A percentile compares a stretch with the other conserved stretches of the same genome.
Conservation (phyloP, 2,888 invertebrate species). For the Ophion ellenae region DNA sequence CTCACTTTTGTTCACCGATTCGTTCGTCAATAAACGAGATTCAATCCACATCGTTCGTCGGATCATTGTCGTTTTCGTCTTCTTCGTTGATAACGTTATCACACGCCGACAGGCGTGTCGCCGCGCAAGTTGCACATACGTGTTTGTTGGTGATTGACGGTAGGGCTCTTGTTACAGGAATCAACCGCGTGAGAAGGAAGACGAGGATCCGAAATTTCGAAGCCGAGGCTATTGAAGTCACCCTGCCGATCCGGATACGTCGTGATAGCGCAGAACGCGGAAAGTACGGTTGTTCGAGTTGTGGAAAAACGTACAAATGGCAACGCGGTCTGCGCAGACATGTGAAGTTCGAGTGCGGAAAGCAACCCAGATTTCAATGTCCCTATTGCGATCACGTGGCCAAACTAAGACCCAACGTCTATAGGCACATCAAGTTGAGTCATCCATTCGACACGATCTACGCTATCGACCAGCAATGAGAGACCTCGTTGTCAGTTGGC, state of each 20-base stretch:
- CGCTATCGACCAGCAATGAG: slow-evolving; percentile 69
- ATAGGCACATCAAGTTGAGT: slow-evolving; percentile 74
- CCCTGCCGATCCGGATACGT: no score
- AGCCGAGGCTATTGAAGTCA: neutral
- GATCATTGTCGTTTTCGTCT: neutral
- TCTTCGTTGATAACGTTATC: neutral
- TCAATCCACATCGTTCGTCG: neutral
- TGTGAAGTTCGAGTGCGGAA: slow-evolving; percentile 80
- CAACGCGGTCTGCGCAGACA: slow-evolving; percentile 77
- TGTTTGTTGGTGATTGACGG: neutral
- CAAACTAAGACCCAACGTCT: slow-evolving; percentile 76
- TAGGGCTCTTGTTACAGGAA: slow-evolving; percentile 24
- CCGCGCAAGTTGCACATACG: neutral
- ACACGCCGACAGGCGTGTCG: neutral
- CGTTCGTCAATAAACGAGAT: slow-evolving; percentile 36
- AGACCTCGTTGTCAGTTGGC: neutral
- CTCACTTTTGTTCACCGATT: slow-evolving; percentile 11
- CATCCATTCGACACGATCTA: slow-evolving; percentile 72
- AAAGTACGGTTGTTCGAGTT: slow-evolving; percentile 69
- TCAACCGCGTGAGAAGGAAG: slow-evolving; percentile 11
- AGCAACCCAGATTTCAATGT: slow-evolving; percentile 78
- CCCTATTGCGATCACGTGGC: slow-evolving; percentile 76
- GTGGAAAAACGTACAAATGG: slow-evolving; percentile 76
- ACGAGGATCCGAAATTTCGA: neutral
- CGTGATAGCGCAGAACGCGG: neutral